phyloP scores from a whole-genome alignment of 2,888 invertebrate genomes.

The Microchrysa polita region DNA sequence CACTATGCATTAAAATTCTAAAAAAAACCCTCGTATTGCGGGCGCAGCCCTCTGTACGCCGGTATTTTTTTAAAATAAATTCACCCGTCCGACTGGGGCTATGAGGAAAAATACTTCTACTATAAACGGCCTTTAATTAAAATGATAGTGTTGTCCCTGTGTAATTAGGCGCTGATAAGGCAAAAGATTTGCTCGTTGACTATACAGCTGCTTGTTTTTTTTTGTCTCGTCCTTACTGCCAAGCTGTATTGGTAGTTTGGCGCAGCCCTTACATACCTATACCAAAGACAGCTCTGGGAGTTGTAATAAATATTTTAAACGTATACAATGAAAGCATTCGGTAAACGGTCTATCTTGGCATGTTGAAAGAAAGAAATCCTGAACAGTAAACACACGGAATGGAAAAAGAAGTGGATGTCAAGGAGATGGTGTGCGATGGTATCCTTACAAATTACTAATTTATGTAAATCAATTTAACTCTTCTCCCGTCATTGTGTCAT shows the following conservation, averaged over 20 bases:
- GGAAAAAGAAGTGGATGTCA: not conserved
- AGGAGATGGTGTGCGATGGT: not conserved
- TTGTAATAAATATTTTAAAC: constrained; percentile 11
- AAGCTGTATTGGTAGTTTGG: too few species aligned
- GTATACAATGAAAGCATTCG: not conserved
- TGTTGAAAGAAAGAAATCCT: not conserved
- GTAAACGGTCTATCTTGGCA: constrained; percentile 9
- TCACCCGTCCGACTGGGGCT: too few species aligned
- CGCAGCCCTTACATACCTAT: not conserved
- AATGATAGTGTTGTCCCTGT: constrained; percentile 30
- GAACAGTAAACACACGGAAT: not conserved
- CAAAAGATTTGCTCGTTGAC: not conserved
- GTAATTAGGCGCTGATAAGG: constrained; percentile 19
- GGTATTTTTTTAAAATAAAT: too few species aligned
- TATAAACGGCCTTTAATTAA: constrained; percentile 33
- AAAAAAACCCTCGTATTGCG: too few species aligned
- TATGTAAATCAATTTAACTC: constrained; percentile 43
- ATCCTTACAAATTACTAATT: constrained; percentile 38
- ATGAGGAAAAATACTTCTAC: too few species aligned
- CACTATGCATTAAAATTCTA: too few species aligned
- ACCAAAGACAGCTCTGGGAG: not conserved
- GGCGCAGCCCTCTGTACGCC: not conserved
- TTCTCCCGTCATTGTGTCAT: not conserved
- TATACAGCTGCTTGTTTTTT: too few species aligned
- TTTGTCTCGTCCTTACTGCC: too few species aligned